Evolutionary conservation across 2,797 vertebrate species (phyloP).

Genomic region (Sitta carolinensis): DNA sequence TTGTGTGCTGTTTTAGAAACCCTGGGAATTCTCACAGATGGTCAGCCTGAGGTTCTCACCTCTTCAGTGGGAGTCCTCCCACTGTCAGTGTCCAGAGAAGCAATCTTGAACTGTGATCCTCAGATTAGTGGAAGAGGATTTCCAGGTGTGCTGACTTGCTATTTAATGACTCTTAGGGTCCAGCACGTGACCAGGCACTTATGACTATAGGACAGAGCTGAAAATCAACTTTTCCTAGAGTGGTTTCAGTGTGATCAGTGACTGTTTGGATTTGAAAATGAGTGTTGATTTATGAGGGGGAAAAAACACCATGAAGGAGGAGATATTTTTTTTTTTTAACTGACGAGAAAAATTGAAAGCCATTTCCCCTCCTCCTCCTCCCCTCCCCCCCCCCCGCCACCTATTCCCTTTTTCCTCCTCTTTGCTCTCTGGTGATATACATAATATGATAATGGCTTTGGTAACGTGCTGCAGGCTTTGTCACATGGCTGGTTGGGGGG

Average conservation of each 20-base stretch:
- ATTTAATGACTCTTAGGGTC: fast-evolving
- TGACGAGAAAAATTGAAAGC: background rate
- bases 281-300: background rate
- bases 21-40: background rate
- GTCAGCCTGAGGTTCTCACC: background rate
- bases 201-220: background rate
- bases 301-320: background rate
- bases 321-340: background rate
- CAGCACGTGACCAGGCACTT: fast-evolving
- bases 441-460: background rate
- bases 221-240: background rate
- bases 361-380: too few species aligned
- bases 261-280: background rate
- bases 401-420: background rate
- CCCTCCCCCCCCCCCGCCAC: too few species aligned
- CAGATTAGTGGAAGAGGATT: background rate
- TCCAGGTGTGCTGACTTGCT: background rate
- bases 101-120: background rate
- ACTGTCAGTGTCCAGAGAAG: background rate
- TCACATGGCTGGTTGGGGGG: background rate
- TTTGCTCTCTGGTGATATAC: background rate
- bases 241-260: background rate
- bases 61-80: background rate
- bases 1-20: background rate
- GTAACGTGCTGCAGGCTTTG: background rate